phyloP scores from a whole-genome alignment of 2,797 vertebrate species.

The Acanthurus leucopareius region DNA sequence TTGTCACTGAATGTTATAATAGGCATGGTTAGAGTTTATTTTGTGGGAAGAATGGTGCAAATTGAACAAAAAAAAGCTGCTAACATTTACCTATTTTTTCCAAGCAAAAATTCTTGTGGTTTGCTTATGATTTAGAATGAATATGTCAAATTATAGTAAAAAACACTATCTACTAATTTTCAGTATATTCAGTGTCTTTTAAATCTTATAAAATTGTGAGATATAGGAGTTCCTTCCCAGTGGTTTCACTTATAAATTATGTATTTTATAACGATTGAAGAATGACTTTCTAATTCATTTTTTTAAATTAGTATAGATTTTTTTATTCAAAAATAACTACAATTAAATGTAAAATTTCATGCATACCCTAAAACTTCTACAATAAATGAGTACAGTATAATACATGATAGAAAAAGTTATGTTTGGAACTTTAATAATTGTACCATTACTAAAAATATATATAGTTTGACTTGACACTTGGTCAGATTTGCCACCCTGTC shows the following conservation, averaged over 20 bases:
- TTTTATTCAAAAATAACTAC: too few species aligned
- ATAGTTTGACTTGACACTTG: background rate
- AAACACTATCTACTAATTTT: background rate
- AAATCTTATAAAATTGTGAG: background rate
- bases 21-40: background rate
- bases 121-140: background rate
- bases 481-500: background rate
- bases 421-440: background rate
- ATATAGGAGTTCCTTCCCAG: background rate
- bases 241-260: background rate
- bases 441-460: background rate
- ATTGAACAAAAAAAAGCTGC: background rate
- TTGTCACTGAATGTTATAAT: background rate
- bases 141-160: background rate
- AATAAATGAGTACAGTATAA: background rate
- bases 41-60: background rate
- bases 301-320: too few species aligned
- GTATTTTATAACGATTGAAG: too few species aligned
- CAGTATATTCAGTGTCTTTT: background rate
- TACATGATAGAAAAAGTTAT: background rate
- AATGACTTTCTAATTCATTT: too few species aligned
- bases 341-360: background rate
- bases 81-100: background rate
- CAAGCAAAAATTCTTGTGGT: background rate
- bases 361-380: background rate